Base-by-base conservation (phyloP, 2,888 invertebrate species). In the Stenichneumon culpator region DNA sequence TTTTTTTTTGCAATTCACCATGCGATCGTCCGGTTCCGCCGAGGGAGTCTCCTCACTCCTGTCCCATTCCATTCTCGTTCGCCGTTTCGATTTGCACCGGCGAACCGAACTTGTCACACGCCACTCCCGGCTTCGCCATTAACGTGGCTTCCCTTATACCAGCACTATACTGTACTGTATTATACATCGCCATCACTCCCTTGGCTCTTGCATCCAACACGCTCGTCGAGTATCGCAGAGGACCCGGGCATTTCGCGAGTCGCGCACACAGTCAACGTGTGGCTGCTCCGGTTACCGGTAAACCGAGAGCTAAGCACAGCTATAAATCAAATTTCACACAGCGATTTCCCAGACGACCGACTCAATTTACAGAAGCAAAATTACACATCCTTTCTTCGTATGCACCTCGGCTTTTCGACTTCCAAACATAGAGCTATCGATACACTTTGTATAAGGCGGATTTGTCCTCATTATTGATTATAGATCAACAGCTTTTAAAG, bases 321-420 rank as follows among this genome's bases (percentile, higher is more conserved):
- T 82, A 70, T 87, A 86, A 87, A 89, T 88, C 86, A 86, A 83
- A 86, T 89, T 88, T 87, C 82, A 68, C 82, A 54, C 68, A 84
- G 70, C n/a, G 77, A 79, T 77, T 73, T 67, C 79, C 60, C 80
- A 63, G 75, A 67, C 70, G 68, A 57, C 67, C 78, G 80, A 69
- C 82, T 86, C 87, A 82, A 88, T 89, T 88, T 89, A 87, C 87
- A 87, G 87, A 88, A 84, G 75, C 77, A 65, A 88, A 86, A 84
- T 79, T 68, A 28, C 63, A 74, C 69, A 52, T 87, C 86, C 77
- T 67, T 78, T 67, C 79, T 74, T 36, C 50, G 36, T 22, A 60
- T 50, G 11, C 60, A 54, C 75, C 50, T 80, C 81, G 70, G 78
- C 36, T 65, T 69, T 69, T 28, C 44, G 5, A 9, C 50, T 36